phyloP scores from a whole-genome alignment of 2,888 invertebrate genomes.

The Tetanocera ferruginea region DNA sequence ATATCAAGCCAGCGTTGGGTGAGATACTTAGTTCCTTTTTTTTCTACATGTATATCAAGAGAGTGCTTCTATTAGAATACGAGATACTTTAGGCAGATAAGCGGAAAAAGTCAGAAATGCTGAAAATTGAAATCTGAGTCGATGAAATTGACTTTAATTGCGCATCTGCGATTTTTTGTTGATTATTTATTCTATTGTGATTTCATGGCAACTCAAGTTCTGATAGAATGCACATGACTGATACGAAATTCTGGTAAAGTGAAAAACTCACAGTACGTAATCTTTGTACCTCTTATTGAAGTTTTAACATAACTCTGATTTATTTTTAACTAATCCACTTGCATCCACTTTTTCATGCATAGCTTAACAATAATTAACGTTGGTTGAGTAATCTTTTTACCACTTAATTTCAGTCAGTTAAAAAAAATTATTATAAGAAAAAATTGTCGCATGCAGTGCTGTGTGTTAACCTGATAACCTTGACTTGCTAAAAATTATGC shows the following conservation, averaged over 20 bases:
- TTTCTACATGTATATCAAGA: background rate
- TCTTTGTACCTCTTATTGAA: background rate
- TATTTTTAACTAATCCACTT: background rate
- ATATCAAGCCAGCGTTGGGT: slow-evolving; percentile 1
- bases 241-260: no score
- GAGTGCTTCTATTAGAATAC: background rate
- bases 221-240: no score
- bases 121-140: slow-evolving; percentile 46
- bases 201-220: background rate
- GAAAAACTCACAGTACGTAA: no score
- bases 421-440: background rate
- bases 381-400: no score
- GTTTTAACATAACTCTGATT: background rate
- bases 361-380: no score
- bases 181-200: background rate
- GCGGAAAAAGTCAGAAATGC: slow-evolving; percentile 56
- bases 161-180: slow-evolving; percentile 56
- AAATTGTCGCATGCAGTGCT: background rate
- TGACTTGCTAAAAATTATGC: slow-evolving; percentile 9
- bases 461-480: slow-evolving; percentile 29
- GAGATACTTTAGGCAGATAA: background rate
- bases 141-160: slow-evolving; percentile 54
- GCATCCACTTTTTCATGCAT: no score
- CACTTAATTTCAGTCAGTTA: no score
- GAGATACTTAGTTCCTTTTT: background rate